Conservation (phyloP, 2,888 invertebrate species). For the Rambutsinella grinnellia region DNA sequence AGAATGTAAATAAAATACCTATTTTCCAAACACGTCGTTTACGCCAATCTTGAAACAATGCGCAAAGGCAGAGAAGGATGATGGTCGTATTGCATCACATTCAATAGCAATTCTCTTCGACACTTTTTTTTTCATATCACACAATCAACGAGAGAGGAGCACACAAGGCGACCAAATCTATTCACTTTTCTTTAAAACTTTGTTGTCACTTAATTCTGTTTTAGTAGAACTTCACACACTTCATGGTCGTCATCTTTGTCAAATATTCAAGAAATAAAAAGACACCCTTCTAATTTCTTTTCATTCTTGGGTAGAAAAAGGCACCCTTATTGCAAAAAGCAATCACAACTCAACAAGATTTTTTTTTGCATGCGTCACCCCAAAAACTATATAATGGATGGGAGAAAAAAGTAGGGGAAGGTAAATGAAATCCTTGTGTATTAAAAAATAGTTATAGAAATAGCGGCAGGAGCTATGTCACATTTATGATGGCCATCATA, state of each 20-base stretch:
- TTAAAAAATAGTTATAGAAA: no score
- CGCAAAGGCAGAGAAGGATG: background rate
- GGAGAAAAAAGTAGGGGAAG: no score
- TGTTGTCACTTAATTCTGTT: constrained; percentile 57
- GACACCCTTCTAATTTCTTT: constrained; percentile 38
- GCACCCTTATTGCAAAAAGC: background rate
- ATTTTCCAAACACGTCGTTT: background rate
- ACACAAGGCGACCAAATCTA: constrained; percentile 53
- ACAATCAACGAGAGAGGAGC: no score
- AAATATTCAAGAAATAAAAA: constrained; percentile 21
- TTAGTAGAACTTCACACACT: constrained; percentile 36
- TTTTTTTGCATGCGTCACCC: constrained; percentile 28
- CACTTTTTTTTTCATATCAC: no score
- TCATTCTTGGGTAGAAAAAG: background rate
- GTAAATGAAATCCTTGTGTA: no score
- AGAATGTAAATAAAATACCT: background rate
- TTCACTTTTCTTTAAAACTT: constrained; percentile 47
- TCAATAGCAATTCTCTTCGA: constrained; percentile 13
- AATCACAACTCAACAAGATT: background rate
- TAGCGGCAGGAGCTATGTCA: no score
- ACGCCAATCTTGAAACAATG: background rate
- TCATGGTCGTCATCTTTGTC: constrained; percentile 42
- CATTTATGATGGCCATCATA: no score
- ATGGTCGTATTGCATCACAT: constrained; percentile 55
- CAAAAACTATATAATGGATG: no score